Evolutionary conservation across 2,797 vertebrate genomes (phyloP), one percentile per base, ranked within the genome.

Genomic region (Coilia nasus): DNA sequence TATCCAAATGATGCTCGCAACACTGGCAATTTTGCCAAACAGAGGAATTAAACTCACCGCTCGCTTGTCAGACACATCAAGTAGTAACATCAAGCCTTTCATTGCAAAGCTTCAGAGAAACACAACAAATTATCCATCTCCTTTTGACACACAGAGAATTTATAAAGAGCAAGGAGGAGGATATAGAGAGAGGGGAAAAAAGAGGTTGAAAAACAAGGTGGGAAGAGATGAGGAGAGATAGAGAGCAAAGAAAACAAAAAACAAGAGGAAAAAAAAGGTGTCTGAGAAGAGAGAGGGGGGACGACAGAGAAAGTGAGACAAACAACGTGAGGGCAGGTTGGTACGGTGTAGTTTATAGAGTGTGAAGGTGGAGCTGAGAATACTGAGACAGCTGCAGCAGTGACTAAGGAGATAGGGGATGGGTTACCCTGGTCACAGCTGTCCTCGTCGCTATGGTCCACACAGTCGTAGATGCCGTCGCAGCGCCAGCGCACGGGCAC

Each of bases 361-460:
- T 78, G 19, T 44, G 1, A 21, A 41, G 71, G 71, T 21, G 71
- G 12, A 21, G 19, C 71, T 44, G 71, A 41, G 31, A 9, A 59
- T 59, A 5, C 19, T 59, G 14, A 1, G 7, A 15, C 19, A 6
- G 60, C 60, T 25, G 10, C 1, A 64, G 60, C n/a, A 28, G 60
- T 25, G 60, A n/a, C 17, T 5, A 21, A 14, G 19, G 35, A 44
- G 71, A 21, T 21, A 35, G 15, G 71, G 41, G 19, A 35, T 44
- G 35, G 14, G 15, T 78, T 85, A 93, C 97, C 96, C 91, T 90
- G 93, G 54, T 94, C 93, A 89, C 97, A 97, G 90, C 90, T 93
- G 41, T 94, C 94, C 88, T 97, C 97, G 1, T 97, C 97, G 0
- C 96, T 97, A 85, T 93, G 92, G 88, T 97, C 97, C 87, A 97